Evolutionary conservation across 2,113 vertebrate species (phyloP).

Genomic region (Cavia porcellus): DNA sequence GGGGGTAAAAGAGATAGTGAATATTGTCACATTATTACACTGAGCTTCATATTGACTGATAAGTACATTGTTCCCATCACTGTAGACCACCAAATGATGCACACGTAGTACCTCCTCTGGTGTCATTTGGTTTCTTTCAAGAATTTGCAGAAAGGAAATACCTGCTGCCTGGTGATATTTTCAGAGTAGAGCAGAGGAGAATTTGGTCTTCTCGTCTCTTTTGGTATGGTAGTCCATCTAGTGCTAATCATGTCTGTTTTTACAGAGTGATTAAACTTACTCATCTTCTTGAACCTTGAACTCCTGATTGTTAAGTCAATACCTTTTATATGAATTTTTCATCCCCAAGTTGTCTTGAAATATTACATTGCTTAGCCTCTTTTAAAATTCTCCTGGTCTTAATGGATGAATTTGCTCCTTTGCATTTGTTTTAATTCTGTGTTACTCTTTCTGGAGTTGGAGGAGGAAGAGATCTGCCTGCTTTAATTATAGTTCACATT

Average conservation of each 20-base stretch:
- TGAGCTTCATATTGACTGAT: not conserved
- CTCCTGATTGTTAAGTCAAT: not conserved
- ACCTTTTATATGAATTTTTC: not conserved
- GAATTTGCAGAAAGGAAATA: not conserved
- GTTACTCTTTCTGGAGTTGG: not conserved
- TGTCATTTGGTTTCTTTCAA: not conserved
- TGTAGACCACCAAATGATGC: not conserved
- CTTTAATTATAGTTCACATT: slow-evolving; percentile 9
- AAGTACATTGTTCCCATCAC: not conserved
- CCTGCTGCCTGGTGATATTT: not conserved
- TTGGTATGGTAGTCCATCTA: not conserved
- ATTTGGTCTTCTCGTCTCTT: not conserved
- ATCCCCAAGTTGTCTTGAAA: not conserved
- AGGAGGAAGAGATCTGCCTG: not conserved
- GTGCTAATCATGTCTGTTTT: not conserved
- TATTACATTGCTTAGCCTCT: not conserved
- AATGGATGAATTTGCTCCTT: not conserved
- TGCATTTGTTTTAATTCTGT: not conserved
- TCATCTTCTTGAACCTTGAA: not conserved
- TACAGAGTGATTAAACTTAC: not conserved
- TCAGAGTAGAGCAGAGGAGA: not conserved
- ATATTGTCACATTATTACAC: not conserved
- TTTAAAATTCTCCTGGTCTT: not conserved
- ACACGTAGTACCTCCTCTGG: not conserved
- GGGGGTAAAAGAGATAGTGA: not conserved